Conservation (phyloP, 2,888 invertebrate genomes). For the Ophioninae sp. region DNA sequence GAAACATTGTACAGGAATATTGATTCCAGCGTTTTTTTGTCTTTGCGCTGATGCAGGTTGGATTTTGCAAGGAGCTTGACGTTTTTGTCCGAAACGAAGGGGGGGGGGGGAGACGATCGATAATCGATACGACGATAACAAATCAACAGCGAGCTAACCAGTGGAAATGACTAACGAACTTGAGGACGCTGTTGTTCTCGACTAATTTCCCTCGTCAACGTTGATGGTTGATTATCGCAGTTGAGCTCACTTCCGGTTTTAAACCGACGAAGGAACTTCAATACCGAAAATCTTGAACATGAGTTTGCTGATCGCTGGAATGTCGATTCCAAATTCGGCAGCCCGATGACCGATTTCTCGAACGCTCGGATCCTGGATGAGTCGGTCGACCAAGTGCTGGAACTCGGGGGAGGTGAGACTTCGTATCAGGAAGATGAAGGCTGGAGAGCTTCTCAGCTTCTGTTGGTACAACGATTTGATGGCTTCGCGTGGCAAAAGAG, state of each 20-base stretch:
- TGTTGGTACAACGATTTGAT: slow-evolving; percentile 66
- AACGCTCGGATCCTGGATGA: slow-evolving; percentile 63
- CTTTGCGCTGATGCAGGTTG: not conserved
- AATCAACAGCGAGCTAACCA: not conserved
- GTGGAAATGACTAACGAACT: not conserved
- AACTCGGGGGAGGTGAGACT: slow-evolving; percentile 64
- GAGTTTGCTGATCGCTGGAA: slow-evolving; percentile 51
- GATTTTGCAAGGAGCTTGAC: not conserved
- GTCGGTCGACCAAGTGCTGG: slow-evolving; percentile 61
- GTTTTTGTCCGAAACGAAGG: slow-evolving; percentile 15
- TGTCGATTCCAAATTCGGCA: slow-evolving; percentile 55
- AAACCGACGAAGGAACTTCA: not conserved
- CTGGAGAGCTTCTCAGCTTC: slow-evolving; percentile 66
- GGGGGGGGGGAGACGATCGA: not conserved
- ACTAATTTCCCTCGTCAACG: not conserved
- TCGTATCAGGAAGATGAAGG: slow-evolving; percentile 64
- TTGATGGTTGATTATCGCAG: not conserved
- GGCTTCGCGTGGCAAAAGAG: slow-evolving; percentile 67
- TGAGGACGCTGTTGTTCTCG: not conserved
- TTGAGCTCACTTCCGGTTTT: not conserved
- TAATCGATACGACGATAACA: not conserved
- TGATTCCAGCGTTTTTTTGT: not conserved
- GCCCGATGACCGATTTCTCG: slow-evolving; percentile 56
- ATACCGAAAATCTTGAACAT: slow-evolving; percentile 53
- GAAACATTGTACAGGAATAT: not conserved